These are phyloP conservation scores for Mesochorus sp. DNA, from an alignment of 2,888 invertebrate species.

Conservation along the genomic window DNA sequence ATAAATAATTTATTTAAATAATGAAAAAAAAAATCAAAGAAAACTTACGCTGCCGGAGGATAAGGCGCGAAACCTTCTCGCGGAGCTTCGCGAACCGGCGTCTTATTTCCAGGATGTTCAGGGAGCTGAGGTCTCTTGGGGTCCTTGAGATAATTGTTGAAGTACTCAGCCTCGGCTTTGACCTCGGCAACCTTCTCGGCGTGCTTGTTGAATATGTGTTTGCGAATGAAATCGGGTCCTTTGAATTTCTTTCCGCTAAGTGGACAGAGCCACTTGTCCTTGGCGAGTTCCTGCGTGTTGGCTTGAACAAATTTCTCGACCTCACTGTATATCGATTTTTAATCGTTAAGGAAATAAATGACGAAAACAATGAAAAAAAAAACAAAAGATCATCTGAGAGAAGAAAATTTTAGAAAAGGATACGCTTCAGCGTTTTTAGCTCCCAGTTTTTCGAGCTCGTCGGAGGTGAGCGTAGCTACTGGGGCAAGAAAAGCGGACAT, in stretches of 20 bases:
- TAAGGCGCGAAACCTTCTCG: constrained; percentile 82
- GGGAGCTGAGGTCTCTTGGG: constrained; percentile 96
- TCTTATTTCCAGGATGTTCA: constrained; percentile 88
- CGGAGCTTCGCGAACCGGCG: constrained; percentile 80
- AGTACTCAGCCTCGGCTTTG: constrained; percentile 97
- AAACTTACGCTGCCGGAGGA: constrained; percentile 77
- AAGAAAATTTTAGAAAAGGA: constrained; percentile 77
- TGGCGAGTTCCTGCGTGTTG: constrained; percentile 97
- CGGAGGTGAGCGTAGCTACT: constrained; percentile 87
- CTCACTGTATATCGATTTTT: constrained; percentile 82
- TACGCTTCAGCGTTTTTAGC: constrained; percentile 88
- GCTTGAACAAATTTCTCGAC: constrained; percentile 97
- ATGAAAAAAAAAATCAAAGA: constrained; percentile 28
- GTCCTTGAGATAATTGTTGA: constrained; percentile 97
- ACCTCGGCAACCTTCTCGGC: constrained; percentile 98
- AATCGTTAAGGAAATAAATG: constrained; percentile 33
- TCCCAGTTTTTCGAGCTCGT: constrained; percentile 92
- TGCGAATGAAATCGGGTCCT: constrained; percentile 98
- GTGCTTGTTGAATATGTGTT: constrained; percentile 99
- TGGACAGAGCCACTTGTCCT: constrained; percentile 99
- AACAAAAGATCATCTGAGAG: neutral
- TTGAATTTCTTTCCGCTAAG: constrained; percentile 99
- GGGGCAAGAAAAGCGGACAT: constrained; percentile 94
- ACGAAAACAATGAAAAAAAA: neutral
- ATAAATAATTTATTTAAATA: too few relatives aligned